Evolutionary conservation across 1,140 invertebrate species (phyloP), one percentile per base, ranked within the genome.

Genomic region (Caenorhabditis tropicalis): DNA sequence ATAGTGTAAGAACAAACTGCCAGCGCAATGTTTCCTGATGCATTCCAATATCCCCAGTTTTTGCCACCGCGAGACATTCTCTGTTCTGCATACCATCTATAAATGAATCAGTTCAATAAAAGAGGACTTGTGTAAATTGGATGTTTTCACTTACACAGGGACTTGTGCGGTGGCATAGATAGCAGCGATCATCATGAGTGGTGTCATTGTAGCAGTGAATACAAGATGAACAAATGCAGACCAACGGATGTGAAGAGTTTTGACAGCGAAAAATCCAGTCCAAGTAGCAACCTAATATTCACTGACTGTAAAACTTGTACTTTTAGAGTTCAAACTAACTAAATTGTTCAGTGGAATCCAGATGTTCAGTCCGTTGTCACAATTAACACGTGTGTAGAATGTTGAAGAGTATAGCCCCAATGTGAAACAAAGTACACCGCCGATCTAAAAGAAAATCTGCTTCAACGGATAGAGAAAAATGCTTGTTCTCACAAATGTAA

Each of bases 21-120:
- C 21, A 74, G 15, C 65, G 16, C n/a, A 6, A 21, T 46, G 65
- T 74, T 21, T 33, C 19, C 65, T 7, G 6, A 27, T 31, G 65
- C 65, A 74, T 74, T 74, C 65, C 65, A 74, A 74, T 74, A 74
- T 74, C 65, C 65, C 33, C 36, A 74, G 33, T 74, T n/a, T 29
- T 74, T 74, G 33, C 36, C 36, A 3, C 65, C 65, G 65, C 65
- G 65, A 74, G 65, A 74, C 65, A 74, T 74, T 43, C 65, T 33
- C 15, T 74, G 65, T 74, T 74, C 65, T 43, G 43, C 65, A 27
- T 21, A 74, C 65, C 65, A 74, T n/a, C 65, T 74, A 29, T 74
- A 74, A 74, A 15, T 46, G 15, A 27, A 19, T 36, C 6, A 7
- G 27, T 29, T 27, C 16, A 65, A 6, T 43, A 27, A 12, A 43